Evolutionary conservation across 2,113 vertebrate species (phyloP).

Genomic region (Neotoma lepida): DNA sequence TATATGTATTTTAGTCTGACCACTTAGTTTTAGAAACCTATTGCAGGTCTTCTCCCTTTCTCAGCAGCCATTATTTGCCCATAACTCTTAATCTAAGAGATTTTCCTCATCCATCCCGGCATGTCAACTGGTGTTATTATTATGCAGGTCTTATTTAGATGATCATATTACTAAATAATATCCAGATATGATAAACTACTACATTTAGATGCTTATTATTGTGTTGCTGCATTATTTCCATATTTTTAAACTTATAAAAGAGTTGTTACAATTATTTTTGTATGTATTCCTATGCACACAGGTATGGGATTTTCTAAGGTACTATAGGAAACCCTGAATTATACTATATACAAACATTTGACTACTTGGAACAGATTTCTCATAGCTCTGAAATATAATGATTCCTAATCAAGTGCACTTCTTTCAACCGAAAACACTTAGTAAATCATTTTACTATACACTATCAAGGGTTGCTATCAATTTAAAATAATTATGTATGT

Average conservation of each 20-base stretch:
- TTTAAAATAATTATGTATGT: conserved; percentile 37
- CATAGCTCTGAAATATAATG: background rate
- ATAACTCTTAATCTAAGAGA: background rate
- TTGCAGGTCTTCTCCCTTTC: background rate
- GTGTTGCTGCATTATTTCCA: background rate
- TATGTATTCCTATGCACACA: background rate
- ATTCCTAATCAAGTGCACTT: background rate
- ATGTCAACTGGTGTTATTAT: background rate
- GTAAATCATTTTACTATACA: background rate
- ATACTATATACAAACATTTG: background rate
- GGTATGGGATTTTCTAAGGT: background rate
- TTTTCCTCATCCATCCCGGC: background rate
- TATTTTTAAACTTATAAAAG: background rate
- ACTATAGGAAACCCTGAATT: conserved; percentile 16
- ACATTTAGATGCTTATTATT: background rate
- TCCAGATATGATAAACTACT: background rate
- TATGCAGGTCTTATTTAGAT: background rate
- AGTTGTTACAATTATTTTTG: background rate
- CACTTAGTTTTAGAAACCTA: background rate
- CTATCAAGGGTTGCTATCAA: background rate
- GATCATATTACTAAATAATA: background rate
- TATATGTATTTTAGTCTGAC: background rate
- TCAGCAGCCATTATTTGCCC: background rate
- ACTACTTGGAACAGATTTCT: background rate
- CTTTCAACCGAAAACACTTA: background rate